A percentile compares a stretch with the other conserved stretches of the same genome.
Evolutionary conservation across 2,113 vertebrate species (phyloP).

Genomic region (Scartelaos histophorus): DNA sequence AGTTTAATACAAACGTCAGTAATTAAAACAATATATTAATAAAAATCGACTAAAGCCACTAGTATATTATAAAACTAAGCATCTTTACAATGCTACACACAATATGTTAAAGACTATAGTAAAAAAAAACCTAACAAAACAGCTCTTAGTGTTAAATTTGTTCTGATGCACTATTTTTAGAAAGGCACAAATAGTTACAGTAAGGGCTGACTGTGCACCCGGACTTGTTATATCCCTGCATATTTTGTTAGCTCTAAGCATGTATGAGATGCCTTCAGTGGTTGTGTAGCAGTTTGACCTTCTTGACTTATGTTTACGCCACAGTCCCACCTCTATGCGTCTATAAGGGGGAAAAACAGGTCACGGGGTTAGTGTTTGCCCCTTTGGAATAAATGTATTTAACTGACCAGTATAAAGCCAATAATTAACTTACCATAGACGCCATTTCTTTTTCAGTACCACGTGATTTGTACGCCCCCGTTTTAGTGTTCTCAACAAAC

Average conservation of each 20-base stretch:
- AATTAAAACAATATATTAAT: slow-evolving; percentile 14
- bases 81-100: slow-evolving; percentile 38
- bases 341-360: slow-evolving; percentile 78
- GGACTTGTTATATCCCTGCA: slow-evolving; percentile 17
- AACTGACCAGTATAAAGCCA: background rate
- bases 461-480: slow-evolving; percentile 76
- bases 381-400: background rate
- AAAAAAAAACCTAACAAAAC: background rate
- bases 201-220: slow-evolving; percentile 6
- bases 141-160: slow-evolving; percentile 13
- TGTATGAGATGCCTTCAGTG: slow-evolving; percentile 70
- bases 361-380: background rate
- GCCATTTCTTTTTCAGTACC: slow-evolving; percentile 87
- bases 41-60: slow-evolving; percentile 30
- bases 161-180: slow-evolving; percentile 3
- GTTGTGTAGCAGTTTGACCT: slow-evolving; percentile 5
- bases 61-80: slow-evolving; percentile 12
- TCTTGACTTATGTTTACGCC: slow-evolving; percentile 70
- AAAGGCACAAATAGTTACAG: background rate
- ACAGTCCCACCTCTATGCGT: slow-evolving; percentile 83
- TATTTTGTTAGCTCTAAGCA: slow-evolving; percentile 29
- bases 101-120: slow-evolving; percentile 1
- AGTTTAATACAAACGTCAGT: slow-evolving; percentile 38
- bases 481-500: slow-evolving; percentile 90
- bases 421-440: slow-evolving; percentile 85